Base-by-base conservation (phyloP, 2,888 invertebrate species). In the Conomelus anceps region DNA sequence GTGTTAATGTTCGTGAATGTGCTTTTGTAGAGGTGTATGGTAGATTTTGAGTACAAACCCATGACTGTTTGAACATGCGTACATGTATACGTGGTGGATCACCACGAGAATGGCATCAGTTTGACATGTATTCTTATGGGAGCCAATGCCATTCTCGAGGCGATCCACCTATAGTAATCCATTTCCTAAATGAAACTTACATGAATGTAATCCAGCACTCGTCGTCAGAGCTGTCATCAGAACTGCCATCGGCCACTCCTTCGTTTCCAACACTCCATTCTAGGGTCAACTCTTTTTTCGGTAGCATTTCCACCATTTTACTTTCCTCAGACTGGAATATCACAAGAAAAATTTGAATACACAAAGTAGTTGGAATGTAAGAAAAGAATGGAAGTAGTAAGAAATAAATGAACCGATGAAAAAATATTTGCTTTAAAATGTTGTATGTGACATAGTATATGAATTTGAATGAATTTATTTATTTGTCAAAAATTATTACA, bases 161-260 rank as follows among this genome's bases (percentile, higher is more conserved):
- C n/a, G n/a, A n/a, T n/a, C n/a, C n/a, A n/a, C n/a, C n/a, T n/a
- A n/a, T n/a, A n/a, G n/a, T n/a, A n/a, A n/a, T n/a, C n/a, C n/a
- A n/a, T n/a, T n/a, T n/a, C n/a, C n/a, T 34, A 9, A 29, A 20
- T 29, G 63, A 29, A 86, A 91, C 91, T 91, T 91, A 92, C 92
- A 91, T 89, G 86, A 92, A 92, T 34, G 91, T 90, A 22, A 92
- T 91, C 92, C 91, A 92, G 86, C 91, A 91, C 9, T 91, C 91
- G 23, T 91, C 92, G 86, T 92, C 92, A 84, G 90, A 89, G 34
- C 92, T 91, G 22, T 93, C 92, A 84, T 91, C 93, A 17, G 93
- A 93, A 90, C 93, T 93, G 3, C 93, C 86, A 20, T 22, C 13
- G n/a, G 26, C 24, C 92, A 89, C 90, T 86, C 22, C 87, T 84